Base-by-base conservation (phyloP, 2,888 invertebrate species). In the Rhodophaea formosa region DNA sequence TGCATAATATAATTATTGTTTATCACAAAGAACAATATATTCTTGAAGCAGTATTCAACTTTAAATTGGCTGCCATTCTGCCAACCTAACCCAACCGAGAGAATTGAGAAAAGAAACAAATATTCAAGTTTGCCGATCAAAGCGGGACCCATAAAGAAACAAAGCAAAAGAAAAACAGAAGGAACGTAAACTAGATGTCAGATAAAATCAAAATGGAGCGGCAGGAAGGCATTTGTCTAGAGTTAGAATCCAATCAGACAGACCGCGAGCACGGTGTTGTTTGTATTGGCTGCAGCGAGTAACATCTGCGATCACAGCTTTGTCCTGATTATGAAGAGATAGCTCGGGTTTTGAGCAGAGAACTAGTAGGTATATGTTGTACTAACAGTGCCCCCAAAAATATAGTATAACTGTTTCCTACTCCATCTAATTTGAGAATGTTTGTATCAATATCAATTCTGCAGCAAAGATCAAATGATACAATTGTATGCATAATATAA, bases 141-240 rank as follows among this genome's bases (percentile, higher is more conserved):
- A 54, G 45, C 45, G 45, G 53, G 5, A 14, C 32, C 45, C 45
- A 54, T 54, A 54, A 45, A 45, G 45, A 45, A 45, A 54, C 54
- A 54, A 54, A 54, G 54, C 44, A 45, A 54, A 54, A 54, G 45
- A 45, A 45, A 56, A 47, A 42, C 35, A 47, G 35, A 15, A 51
- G 35, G 47, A 49, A 56, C 56, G 47, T 42, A 56, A 49, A 56
- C 56, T 49, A 47, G 54, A 53, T 45, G 54, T 16, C 53, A 51
- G 59, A 60, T 64, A 60, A 60, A 62, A 64, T 62, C 64, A 60
- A 59, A 62, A 61, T 60, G 52, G 61, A 55, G 46, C 46, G 17
- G 47, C 59, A 59, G 58, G 60, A 64, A 60, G 57, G 60, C 60
- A 58, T 62, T 61, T 61, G 57, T 56, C 56, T 57, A 54, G 59